Base-by-base conservation (phyloP, 2,113 vertebrate species). In the Ptilonorhynchus violaceus region DNA sequence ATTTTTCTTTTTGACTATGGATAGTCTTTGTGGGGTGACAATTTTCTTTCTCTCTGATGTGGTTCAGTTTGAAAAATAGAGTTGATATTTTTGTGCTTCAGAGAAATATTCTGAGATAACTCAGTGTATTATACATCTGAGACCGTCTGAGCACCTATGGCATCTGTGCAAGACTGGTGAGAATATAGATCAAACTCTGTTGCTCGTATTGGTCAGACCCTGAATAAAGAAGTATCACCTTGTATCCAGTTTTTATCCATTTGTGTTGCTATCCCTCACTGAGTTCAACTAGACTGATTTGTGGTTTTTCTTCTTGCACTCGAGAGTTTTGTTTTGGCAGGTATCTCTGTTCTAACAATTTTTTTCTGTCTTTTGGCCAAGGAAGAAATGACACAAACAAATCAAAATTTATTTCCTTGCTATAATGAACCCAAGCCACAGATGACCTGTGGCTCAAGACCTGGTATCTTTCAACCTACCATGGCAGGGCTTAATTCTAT, bases 311-410 rank as follows among this genome's bases (percentile, higher is more conserved):
- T 63, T 70, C 52, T 86, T 86, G 55, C 27, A 35, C 64, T 78
- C 78, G 68, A 90, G 67, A 93, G 49, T 90, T 91, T 88, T 93
- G 35, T 92, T 89, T 84, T 86, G 79, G 63, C 63, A 81, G 22
- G 28, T 75, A 77, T 74, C 44, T 90, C 55, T 88, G 50, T 88
- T 73, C 63, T 92, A 78, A 70, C 35, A 84, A 63, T 94, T 97
- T 92, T 33, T 93, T 96, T 88, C 56, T 95, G 60, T 83, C 20
- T 53, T 93, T 93, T 84, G 72, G n/a, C 59, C 75, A 75, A 84
- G 68, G 11, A 46, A 92, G 83, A 90, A 92, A 77, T 59, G 42
- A 84, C 44, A 90, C 30, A 88, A 88, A 60, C 31, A 80, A 93
- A 94, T 91, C 41, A 80, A 74, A 86, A 89, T 89, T 47, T 88